These are phyloP conservation scores for Ochlodes sylvanus DNA, from an alignment of 2,888 invertebrate genomes.

Conservation along the genomic window DNA sequence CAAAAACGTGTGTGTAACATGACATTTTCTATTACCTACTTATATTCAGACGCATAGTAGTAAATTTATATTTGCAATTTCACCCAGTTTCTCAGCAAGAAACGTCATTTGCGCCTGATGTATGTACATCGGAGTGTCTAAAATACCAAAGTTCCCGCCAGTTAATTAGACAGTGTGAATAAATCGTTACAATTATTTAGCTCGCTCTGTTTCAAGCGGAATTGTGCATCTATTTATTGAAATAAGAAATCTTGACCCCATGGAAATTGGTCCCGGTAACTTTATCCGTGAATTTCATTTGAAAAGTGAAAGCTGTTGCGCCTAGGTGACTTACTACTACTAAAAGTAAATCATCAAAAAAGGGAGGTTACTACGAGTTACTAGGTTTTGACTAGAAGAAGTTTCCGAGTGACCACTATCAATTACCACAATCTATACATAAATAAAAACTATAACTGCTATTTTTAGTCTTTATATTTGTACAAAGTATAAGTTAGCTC, in stretches of 20 bases:
- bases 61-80: slow-evolving; percentile 20
- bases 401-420: no score
- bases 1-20: not conserved
- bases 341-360: no score
- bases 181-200: slow-evolving; percentile 52
- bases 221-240: slow-evolving; percentile 38
- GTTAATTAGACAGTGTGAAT: slow-evolving; percentile 55
- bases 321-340: no score
- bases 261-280: slow-evolving; percentile 21
- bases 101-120: slow-evolving; percentile 27
- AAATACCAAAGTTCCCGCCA: slow-evolving; percentile 45
- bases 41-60: not conserved
- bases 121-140: slow-evolving; percentile 25
- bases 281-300: slow-evolving; percentile 6
- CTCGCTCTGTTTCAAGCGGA: slow-evolving; percentile 35
- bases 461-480: no score
- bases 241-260: slow-evolving; percentile 38
- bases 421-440: no score
- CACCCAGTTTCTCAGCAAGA: slow-evolving; percentile 20
- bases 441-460: no score
- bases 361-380: no score
- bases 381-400: no score
- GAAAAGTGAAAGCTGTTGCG: no score
- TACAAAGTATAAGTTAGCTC: no score
- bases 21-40: not conserved